phyloP scores from a whole-genome alignment of 1,140 invertebrate genomes.

The Drosophila burlai region DNA sequence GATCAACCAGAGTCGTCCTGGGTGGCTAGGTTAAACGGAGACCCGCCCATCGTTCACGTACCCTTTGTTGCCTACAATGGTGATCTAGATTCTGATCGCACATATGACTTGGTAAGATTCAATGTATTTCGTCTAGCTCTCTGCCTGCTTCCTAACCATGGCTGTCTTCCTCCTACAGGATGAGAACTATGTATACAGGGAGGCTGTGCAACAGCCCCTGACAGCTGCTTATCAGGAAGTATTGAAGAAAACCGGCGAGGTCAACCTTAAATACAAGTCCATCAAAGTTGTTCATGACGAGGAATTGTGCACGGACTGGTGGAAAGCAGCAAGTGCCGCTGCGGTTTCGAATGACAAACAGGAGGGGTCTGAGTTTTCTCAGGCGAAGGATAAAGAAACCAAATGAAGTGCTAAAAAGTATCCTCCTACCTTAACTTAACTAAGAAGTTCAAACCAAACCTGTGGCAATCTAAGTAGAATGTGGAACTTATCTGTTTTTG shows the following conservation, averaged over 20 bases:
- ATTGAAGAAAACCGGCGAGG: conserved; percentile 40
- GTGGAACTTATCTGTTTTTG: background rate
- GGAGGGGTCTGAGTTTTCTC: background rate
- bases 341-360: background rate
- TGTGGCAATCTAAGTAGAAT: background rate
- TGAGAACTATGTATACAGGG: conserved; percentile 46
- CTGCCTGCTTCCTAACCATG: too few relatives aligned
- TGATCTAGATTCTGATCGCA: conserved; percentile 62
- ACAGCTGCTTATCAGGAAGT: conserved; percentile 70
- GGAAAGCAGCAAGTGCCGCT: background rate
- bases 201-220: conserved; percentile 61
- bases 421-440: background rate
- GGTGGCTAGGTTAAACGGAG: conserved; percentile 14
- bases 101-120: conserved; percentile 49
- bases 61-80: conserved; percentile 64
- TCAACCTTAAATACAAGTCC: conserved; percentile 50
- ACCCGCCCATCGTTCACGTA: conserved; percentile 34
- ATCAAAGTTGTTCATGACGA: conserved; percentile 37
- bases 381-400: background rate
- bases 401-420: background rate
- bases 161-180: conserved; percentile 22
- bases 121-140: background rate
- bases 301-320: conserved; percentile 7
- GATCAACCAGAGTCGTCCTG: conserved; percentile 20
- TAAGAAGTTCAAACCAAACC: background rate